phyloP scores from a whole-genome alignment of 2,113 vertebrate species.

The Ptilorrhoa leucosticta region DNA sequence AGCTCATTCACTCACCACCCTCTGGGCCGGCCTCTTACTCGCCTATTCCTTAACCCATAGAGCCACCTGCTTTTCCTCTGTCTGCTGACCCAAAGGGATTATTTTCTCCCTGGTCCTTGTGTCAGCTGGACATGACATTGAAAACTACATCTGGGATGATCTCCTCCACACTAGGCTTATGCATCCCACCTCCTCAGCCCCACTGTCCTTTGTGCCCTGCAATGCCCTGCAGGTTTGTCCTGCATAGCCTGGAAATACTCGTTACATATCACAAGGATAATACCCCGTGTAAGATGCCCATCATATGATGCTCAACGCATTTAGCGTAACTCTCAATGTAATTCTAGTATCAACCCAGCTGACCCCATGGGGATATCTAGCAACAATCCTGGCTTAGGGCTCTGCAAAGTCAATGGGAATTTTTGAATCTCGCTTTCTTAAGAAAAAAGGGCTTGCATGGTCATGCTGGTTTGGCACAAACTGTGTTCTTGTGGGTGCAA shows the following conservation, averaged over 20 bases:
- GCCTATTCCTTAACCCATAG: neutral
- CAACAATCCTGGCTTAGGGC: neutral
- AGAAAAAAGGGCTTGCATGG: neutral
- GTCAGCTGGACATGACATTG: neutral
- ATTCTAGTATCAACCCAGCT: neutral
- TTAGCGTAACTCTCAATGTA: neutral
- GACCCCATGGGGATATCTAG: neutral
- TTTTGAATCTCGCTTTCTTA: neutral
- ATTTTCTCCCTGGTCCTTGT: neutral
- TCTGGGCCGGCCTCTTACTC: neutral
- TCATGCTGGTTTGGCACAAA: neutral
- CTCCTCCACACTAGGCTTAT: neutral
- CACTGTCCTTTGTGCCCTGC: neutral
- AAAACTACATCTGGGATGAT: neutral
- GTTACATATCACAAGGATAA: neutral
- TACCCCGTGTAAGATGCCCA: fast-evolving
- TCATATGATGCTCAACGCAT: fast-evolving
- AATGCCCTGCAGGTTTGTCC: neutral
- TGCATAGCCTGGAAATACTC: neutral
- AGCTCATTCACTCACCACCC: neutral
- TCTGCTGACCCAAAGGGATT: neutral
- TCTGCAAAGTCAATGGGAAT: neutral
- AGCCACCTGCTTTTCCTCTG: neutral
- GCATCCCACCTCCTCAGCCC: neutral
- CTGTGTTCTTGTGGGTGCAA: neutral